Base-by-base conservation (phyloP, 2,888 invertebrate genomes). In the Sesamia inferens region DNA sequence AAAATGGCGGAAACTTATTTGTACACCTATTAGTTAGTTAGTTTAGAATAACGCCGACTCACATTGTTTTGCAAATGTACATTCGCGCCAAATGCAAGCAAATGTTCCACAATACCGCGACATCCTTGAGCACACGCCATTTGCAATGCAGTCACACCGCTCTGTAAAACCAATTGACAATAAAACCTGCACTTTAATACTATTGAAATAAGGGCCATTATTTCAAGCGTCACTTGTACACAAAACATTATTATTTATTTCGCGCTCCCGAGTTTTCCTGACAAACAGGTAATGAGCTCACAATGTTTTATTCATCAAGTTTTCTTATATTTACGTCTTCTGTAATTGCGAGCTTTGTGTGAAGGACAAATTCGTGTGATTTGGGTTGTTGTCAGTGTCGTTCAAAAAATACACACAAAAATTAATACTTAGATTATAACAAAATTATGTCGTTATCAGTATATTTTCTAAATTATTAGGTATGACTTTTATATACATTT, bases 51-150 rank as follows among this genome's bases (percentile, higher is more conserved):
- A 61, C 48, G 74, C 44, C 11, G 51, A 88, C 94, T 94, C 91
- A 98, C 98, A 93, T 97, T 97, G 92, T 97, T 97, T 91, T 97
- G 97, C 87, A 97, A 95, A 88, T 97, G 97, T 31, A 97, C 96
- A 83, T 96, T 95, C 67, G 97, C 97, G 13, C 97, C 97, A 84
- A 96, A 97, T 76, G 97, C 96, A 54, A 98, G 95, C 81, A 98
- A 94, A 85, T 97, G 96, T 84, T 97, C 97, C 62, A 97, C 96
- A 87, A 97, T 98, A 55, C 97, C 97, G 55, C 97, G 95, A 89
- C 97, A 97, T 48, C 97, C 97, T 87, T 97, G 96, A 77, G 97
- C 97, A 85, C 97, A 97, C 22, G 98, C 97, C 90, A 97, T 96
- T 90, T 98, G 98, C 76, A 98, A 93, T 0, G 97, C 96, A 6